phyloP scores from a whole-genome alignment of 2,797 vertebrate species.

The Chiroxiphia lanceolata region DNA sequence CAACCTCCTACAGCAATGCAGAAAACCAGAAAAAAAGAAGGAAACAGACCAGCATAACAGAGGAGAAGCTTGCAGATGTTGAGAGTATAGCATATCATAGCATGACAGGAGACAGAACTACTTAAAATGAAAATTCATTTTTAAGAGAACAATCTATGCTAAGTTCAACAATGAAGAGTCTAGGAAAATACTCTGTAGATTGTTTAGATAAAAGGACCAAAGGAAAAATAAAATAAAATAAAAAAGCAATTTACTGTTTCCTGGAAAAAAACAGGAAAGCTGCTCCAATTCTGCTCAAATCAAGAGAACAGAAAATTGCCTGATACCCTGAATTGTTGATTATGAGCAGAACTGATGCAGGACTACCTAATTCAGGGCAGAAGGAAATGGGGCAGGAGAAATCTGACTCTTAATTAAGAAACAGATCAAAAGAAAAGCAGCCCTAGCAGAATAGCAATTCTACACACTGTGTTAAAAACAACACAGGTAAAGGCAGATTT shows the following conservation, averaged over 20 bases:
- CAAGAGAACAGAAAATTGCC: constrained; percentile 24
- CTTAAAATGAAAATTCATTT: constrained; percentile 45
- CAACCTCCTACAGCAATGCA: constrained; percentile 77
- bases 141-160: constrained; percentile 49
- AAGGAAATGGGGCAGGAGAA: not conserved
- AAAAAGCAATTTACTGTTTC: not conserved
- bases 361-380: not conserved
- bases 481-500: not conserved
- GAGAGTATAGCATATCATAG: constrained; percentile 70
- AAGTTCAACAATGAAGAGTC: constrained; percentile 39
- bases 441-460: not conserved
- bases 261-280: constrained; percentile 9
- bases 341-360: not conserved
- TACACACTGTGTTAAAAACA: not conserved
- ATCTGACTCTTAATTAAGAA: constrained; percentile 13
- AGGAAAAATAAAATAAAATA: not conserved
- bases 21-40: constrained; percentile 79
- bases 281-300: not conserved
- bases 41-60: constrained; percentile 76
- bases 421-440: not conserved
- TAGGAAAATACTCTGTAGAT: not conserved
- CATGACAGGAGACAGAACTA: constrained; percentile 69
- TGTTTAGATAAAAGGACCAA: not conserved
- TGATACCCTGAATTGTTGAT: not conserved
- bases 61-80: constrained; percentile 70